phyloP scores from a whole-genome alignment of 1,140 invertebrate genomes.

The Apis mellifera region Amel_HAv3.1 CM009943.2:8409501-8410000 shows the following conservation, averaged over 20 bases:
- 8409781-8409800: constrained; percentile 20
- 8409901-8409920: constrained; percentile 75
- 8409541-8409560: too few species aligned
- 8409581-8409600: too few species aligned
- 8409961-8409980: constrained; percentile 68
- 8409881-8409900: constrained; percentile 67
- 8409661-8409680: constrained; percentile 27
- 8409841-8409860: constrained; percentile 52
- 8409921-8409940: constrained; percentile 72
- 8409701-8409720: background rate
- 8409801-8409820: constrained; percentile 26
- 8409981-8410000: constrained; percentile 71
- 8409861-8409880: constrained; percentile 73
- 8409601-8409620: too few species aligned
- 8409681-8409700: constrained; percentile 31
- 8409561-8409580: too few species aligned
- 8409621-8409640: too few species aligned
- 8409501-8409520: too few species aligned
- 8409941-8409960: constrained; percentile 66
- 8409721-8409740: constrained; percentile 31
- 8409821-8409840: constrained; percentile 4
- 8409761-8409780: background rate
- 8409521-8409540: too few species aligned
- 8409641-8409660: too few species aligned
- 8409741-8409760: constrained; percentile 12